Base-by-base conservation (phyloP, 1,140 invertebrate species). In the Drosophila ogumai region DNA sequence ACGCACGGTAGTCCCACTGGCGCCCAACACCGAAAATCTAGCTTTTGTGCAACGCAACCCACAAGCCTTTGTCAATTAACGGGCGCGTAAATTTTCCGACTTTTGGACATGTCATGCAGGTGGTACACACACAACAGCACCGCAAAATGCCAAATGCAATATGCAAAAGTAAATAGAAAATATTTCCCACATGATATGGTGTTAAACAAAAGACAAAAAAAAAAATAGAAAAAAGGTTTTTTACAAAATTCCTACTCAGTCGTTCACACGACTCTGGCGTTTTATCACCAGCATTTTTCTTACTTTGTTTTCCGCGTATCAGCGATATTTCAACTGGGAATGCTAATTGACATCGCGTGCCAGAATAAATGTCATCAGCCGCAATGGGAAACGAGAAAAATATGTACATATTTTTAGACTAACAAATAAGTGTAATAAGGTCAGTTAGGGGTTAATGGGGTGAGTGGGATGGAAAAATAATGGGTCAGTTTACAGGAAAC, bases 1-100 rank as follows among this genome's bases (percentile, higher is more conserved):
- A 88, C 84, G 84, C 85, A 88, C 76, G 64, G 84, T 88, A 84
- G 84, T 84, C 63, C 66, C 57, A 61, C 17, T 58, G 71, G 50
- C 40, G 63, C 32, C 68, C 74, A 22, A 58, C 32, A 54, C 43
- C 47, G 8, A 58, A 56, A 52, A 41, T 41, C 19, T 34, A 59
- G 61, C 60, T 41, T 52, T 41, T 64, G 49, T 52, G 49, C 49
- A 52, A 52, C 13, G 52, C 73, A 64, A 64, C 64, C 59, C 64
- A 47, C 41, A 41, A n/a, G 19, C 63, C 46, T 65, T 79, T 82
- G 80, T 67, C 81, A 84, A 80, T 77, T 80, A 84, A 66, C 49
- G 50, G 66, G 61, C 66, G 76, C 79, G 81, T 80, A 84, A 84
- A 84, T 85, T 84, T 64, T 69, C 43, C 36, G 66, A 80, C 81